phyloP scores from a whole-genome alignment of 2,113 vertebrate genomes.

The Mohoua ochrocephala region DNA sequence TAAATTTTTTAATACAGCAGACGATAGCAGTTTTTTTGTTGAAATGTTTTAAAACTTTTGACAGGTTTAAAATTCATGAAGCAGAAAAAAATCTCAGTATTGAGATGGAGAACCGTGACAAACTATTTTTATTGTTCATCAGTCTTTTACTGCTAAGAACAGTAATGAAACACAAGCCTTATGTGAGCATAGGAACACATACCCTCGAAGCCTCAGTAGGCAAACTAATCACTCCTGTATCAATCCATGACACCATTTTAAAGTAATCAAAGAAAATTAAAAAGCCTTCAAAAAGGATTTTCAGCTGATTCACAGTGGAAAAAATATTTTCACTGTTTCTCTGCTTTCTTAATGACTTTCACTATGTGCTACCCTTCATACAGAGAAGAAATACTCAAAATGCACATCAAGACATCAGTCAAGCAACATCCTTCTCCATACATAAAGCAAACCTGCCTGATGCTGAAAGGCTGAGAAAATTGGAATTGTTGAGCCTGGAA shows the following conservation, averaged over 20 bases:
- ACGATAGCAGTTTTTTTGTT: background rate
- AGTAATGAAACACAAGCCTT: background rate
- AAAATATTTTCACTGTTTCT: background rate
- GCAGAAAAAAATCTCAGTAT: background rate
- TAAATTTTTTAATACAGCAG: background rate
- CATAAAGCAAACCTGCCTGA: background rate
- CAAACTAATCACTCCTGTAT: background rate
- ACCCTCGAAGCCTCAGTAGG: background rate
- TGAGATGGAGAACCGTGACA: background rate
- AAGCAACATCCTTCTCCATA: background rate
- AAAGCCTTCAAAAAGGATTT: background rate
- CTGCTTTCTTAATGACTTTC: background rate
- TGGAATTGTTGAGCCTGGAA: background rate
- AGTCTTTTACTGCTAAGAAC: background rate
- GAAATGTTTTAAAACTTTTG: background rate
- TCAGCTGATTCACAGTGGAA: background rate
- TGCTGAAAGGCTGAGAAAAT: background rate
- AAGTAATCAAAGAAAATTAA: background rate
- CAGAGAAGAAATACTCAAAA: background rate
- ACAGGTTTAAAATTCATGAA: slow-evolving; percentile 4
- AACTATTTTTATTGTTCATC: background rate
- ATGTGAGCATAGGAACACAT: background rate
- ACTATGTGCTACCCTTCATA: background rate
- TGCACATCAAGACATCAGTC: background rate
- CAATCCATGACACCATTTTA: background rate